These are phyloP conservation scores for Oenanthe oenanthe DNA, from an alignment of 2,113 vertebrate genomes.

Conservation along the genomic window DNA sequence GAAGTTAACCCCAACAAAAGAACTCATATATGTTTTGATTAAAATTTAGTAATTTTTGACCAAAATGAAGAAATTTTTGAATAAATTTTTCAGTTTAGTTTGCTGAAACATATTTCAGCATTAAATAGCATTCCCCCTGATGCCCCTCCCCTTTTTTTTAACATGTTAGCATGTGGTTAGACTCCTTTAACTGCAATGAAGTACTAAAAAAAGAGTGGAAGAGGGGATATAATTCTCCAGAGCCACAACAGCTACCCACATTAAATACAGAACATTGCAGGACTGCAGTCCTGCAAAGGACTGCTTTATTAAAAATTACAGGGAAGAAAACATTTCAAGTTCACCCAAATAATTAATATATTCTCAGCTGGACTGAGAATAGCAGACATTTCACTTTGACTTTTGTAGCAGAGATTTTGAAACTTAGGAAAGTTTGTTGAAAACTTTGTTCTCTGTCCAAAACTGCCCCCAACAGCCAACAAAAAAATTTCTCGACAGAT, in stretches of 20 bases:
- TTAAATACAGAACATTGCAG: background rate
- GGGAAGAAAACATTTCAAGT: background rate
- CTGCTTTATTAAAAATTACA: background rate
- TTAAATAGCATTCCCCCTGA: background rate
- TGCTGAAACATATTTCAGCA: background rate
- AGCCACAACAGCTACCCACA: background rate
- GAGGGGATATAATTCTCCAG: background rate
- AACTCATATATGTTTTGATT: background rate
- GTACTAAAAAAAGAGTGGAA: background rate
- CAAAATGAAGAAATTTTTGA: background rate
- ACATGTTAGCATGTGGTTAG: background rate
- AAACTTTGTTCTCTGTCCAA: slow-evolving; percentile 41
- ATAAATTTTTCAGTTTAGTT: background rate
- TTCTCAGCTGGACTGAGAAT: background rate
- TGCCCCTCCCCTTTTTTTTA: background rate
- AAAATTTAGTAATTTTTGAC: background rate
- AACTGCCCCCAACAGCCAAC: background rate
- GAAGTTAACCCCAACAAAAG: background rate
- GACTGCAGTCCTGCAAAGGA: background rate
- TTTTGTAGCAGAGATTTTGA: background rate
- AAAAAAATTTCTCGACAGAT: background rate
- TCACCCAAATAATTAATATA: background rate
- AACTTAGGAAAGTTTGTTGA: background rate
- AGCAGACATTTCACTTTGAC: background rate
- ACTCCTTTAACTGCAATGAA: background rate